Conservation (phyloP, 2,888 invertebrate genomes). For the Trichopoda pennipes region DNA sequence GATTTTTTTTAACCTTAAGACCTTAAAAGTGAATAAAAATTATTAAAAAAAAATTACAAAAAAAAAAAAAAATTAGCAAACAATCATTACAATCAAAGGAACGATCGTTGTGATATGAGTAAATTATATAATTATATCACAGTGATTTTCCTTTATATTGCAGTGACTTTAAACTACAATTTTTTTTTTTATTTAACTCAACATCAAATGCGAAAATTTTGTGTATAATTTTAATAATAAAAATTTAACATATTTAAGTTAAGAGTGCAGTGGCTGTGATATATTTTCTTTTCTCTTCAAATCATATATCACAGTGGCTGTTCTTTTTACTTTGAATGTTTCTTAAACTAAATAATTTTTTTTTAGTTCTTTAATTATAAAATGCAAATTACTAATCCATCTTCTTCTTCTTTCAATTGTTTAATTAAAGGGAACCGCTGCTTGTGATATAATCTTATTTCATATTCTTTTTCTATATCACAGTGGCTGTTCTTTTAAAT, state of each 20-base stretch:
- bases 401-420: slow-evolving; percentile 55
- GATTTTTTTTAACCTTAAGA: slow-evolving; percentile 67
- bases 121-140: slow-evolving; percentile 76
- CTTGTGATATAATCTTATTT: slow-evolving; percentile 73
- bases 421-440: slow-evolving; percentile 74
- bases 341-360: neutral
- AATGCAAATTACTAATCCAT: neutral
- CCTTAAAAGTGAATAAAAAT: neutral
- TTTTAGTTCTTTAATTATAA: neutral
- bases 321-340: slow-evolving; percentile 78
- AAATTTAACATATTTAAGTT: slow-evolving; percentile 59
- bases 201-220: no score
- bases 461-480: slow-evolving; percentile 75
- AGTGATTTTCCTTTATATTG: slow-evolving; percentile 81
- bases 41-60: slow-evolving; percentile 43
- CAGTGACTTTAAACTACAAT: slow-evolving; percentile 66
- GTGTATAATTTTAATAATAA: no score
- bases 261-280: slow-evolving; percentile 78
- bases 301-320: slow-evolving; percentile 80
- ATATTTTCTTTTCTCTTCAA: slow-evolving; percentile 65
- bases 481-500: slow-evolving; percentile 81
- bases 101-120: slow-evolving; percentile 81
- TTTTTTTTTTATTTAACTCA: neutral
- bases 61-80: neutral
- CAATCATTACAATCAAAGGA: slow-evolving; percentile 71